Evolutionary conservation across 2,113 vertebrate genomes (phyloP).

Genomic region (Mirounga angustirostris): DNA sequence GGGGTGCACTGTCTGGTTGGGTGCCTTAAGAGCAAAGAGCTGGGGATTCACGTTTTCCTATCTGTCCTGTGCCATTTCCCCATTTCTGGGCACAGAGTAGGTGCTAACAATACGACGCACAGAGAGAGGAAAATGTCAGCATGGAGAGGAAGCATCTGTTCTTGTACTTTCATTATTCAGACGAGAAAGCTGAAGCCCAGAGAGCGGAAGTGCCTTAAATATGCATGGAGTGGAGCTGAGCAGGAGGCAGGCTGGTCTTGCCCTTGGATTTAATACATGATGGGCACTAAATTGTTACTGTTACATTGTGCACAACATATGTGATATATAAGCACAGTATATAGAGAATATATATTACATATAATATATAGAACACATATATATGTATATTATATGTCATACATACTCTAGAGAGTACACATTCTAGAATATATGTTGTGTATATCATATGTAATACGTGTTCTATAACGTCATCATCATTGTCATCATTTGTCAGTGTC

Average conservation of each 20-base stretch:
- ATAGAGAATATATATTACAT: neutral
- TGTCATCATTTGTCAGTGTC: neutral
- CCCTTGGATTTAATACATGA: neutral
- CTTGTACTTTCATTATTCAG: conserved; percentile 1
- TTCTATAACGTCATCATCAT: neutral
- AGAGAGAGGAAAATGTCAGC: conserved; percentile 52
- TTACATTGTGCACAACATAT: neutral
- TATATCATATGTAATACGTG: neutral
- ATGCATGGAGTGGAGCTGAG: neutral
- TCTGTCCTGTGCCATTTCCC: neutral
- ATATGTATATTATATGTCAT: neutral
- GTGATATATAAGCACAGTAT: neutral
- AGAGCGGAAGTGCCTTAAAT: neutral
- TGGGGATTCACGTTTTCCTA: neutral
- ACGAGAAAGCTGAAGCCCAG: conserved; percentile 40
- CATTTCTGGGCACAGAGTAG: conserved; percentile 21
- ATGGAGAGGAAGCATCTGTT: conserved; percentile 56
- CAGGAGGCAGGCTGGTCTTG: neutral
- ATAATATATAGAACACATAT: neutral
- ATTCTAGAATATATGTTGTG: neutral
- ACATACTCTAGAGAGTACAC: neutral
- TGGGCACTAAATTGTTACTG: neutral
- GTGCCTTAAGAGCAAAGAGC: neutral
- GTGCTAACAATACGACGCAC: conserved; percentile 18
- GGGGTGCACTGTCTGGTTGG: neutral